Evolutionary conservation across 2,113 vertebrate species (phyloP), one percentile per base, ranked within the genome.

Genomic region (Beaufortia kweichowensis): DNA sequence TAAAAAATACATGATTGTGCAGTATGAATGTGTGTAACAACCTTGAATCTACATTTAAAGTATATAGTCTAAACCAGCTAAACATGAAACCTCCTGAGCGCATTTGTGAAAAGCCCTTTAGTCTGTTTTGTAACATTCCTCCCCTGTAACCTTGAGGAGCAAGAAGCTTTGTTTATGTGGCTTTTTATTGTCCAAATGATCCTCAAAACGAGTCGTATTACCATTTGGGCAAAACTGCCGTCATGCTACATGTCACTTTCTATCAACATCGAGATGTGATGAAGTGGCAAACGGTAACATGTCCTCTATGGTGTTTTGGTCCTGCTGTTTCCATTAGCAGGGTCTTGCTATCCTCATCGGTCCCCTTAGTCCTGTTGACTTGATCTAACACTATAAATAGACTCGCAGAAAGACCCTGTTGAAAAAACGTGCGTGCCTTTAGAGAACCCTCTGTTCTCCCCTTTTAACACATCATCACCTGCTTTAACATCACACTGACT

Each of bases 321-420:
- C 41, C 21, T 78, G 23, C 14, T 6, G 0, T 24, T 48, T 74
- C 60, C 19, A 60, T 24, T 74, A 68, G 14, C 53, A 60, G 28
- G 19, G 39, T 28, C 59, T 71, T 63, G 28, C 28, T 53, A 35
- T 15, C 64, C 48, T 15, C 12, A 77, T 59, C 48, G 7, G 55
- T 57, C 64, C 64, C 35, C 12, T n/a, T 24, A 68, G 53, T n/a
- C 41, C 48, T 33, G 29, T 29, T 35, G 46, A 53, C 41, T 60
- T 65, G 48, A 62, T 76, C 53, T 28, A 9, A 24, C 59, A 31
- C 70, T 81, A 77, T 81, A 76, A 72, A 68, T 77, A 77, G 71
- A 74, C 26, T 29, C 15, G 24, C 6, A 39, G 46, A 63, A 55
- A 28, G 29, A 26, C 24, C 41, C 2, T 46, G 11, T 21, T 6